Base-by-base conservation (phyloP, 2,888 invertebrate genomes). In the Tinea pellionella region DNA sequence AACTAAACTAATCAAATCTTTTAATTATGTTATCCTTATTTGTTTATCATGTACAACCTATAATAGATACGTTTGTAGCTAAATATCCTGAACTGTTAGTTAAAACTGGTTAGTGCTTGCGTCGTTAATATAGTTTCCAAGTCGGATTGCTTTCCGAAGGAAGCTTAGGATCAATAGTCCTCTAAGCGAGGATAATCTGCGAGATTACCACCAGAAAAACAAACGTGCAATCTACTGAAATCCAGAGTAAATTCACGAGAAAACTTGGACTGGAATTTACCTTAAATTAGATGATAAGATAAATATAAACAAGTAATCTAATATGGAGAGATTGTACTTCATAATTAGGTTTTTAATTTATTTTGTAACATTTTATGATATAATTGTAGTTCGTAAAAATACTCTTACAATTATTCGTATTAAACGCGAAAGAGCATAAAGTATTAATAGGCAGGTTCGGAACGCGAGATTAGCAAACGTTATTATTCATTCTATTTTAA, bases 171-270 rank as follows among this genome's bases (percentile, higher is more conserved):
- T 59, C 59, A 59, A 47, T 59, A 59, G 47, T 18, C 9, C 47
- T 47, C 43, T 29, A 47, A 59, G 30, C 59, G 47, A n/a, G 16
- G 16, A 18, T 59, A 59, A 59, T 59, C 59, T 43, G 2, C 1
- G 2, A 30, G 59, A 59, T 59, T 59, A 59, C 59, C 16, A 37
- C 24, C 43, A 47, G 59, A 47, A 59, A 59, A 59, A 59, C 59
- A 59, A 59, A 59, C 47, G 59, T 59, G 37, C 37, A 37, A 37
- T 37, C 37, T 37, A 37, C 37, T 6, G 37, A 37, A 37, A 37
- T 37, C 37, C 37, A 37, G 11, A 9, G 9, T 9, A 9, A 9
- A 37, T 37, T 2, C 37, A 37, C 9, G 37, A 37, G 37, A 2
- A 37, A 37, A 37, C 37, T 37, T 6, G n/a, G 9, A n/a, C 37